phyloP scores from a whole-genome alignment of 2,888 invertebrate species.

The Agrotis clavis region DNA sequence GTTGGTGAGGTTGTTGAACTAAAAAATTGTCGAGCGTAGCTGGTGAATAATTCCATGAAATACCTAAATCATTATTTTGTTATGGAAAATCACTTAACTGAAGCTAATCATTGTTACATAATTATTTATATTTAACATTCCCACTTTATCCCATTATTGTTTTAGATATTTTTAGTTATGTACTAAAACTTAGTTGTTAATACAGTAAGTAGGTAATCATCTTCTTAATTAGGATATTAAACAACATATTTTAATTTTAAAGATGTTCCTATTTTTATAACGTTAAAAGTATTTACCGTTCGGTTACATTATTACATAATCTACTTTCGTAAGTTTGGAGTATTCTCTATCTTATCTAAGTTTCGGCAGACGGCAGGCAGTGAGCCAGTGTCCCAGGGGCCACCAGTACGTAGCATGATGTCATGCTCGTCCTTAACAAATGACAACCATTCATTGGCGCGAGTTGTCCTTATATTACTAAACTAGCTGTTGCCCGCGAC shows the following conservation, averaged over 20 bases:
- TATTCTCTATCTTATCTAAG: constrained; percentile 9
- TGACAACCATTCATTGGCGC: constrained; percentile 68
- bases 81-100: constrained; percentile 40
- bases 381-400: constrained; percentile 46
- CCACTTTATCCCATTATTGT: constrained; percentile 10
- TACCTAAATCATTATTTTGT: constrained; percentile 53
- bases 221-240: not conserved
- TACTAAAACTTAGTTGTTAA: not conserved
- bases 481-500: too few relatives aligned
- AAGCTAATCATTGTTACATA: constrained; percentile 28
- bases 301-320: not conserved
- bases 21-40: constrained; percentile 45
- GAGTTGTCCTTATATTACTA: constrained; percentile 64
- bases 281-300: not conserved
- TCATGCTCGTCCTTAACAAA: constrained; percentile 71
- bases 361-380: constrained; percentile 33
- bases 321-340: constrained; percentile 1
- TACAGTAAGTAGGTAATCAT: constrained; percentile 9
- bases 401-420: constrained; percentile 64
- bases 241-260: not conserved
- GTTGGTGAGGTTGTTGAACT: constrained; percentile 52
- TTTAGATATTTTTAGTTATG: constrained; percentile 15
- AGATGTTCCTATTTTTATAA: constrained; percentile 2
- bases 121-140: constrained; percentile 24
- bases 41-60: constrained; percentile 55